These are phyloP conservation scores for Tauraco hartlaubi DNA, from an alignment of 2,797 vertebrate species.

Conservation along the genomic window DNA sequence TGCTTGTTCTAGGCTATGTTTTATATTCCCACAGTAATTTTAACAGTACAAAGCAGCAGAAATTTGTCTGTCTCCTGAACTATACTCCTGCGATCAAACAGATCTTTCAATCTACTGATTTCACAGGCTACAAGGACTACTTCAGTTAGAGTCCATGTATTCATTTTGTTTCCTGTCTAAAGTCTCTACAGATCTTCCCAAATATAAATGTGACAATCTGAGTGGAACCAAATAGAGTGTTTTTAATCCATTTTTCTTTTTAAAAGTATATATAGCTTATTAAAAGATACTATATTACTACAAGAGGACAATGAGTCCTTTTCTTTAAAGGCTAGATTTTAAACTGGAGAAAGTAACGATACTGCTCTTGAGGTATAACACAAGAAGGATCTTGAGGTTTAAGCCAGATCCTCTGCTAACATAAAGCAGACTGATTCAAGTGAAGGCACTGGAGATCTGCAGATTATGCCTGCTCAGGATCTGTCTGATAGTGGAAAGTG, in stretches of 20 bases:
- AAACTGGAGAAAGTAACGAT: background rate
- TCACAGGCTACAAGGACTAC: background rate
- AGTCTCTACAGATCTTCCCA: background rate
- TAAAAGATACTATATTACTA: background rate
- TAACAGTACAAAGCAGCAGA: background rate
- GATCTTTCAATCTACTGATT: background rate
- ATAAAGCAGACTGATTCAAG: background rate
- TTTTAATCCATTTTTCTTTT: background rate
- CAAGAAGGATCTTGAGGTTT: background rate
- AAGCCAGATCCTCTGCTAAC: background rate
- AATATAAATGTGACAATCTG: background rate
- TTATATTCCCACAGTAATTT: background rate
- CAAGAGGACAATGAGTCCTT: background rate
- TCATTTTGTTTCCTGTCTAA: background rate
- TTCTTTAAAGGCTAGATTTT: background rate
- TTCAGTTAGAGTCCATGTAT: background rate
- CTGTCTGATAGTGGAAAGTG: background rate
- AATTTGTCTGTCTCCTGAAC: background rate
- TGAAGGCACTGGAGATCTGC: background rate
- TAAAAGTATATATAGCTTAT: background rate
- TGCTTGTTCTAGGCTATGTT: background rate
- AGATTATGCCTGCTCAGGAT: background rate
- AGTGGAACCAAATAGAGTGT: background rate
- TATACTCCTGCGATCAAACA: background rate
- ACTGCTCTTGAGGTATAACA: background rate